These are phyloP conservation scores for Trididemnum clinides DNA, from an alignment of 23 tunicate genomes.

Conservation along the genomic window DNA sequence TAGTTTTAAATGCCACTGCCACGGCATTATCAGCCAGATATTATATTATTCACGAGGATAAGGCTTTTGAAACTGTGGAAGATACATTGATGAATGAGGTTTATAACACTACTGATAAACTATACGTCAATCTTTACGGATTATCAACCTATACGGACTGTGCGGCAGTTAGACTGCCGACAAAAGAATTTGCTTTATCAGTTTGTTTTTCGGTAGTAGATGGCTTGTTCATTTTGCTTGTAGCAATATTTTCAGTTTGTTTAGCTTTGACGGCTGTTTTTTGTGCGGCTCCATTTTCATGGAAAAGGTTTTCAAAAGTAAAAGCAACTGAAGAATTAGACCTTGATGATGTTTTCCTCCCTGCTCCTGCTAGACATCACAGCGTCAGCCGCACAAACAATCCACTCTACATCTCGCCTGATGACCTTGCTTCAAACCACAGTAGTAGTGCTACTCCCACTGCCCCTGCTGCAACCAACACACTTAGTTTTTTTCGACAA, in stretches of 20 bases:
- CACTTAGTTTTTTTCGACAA: slow-evolving; percentile 77
- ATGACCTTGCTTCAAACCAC: slow-evolving; percentile 29
- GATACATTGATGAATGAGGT: background rate
- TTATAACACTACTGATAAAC: background rate
- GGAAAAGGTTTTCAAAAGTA: slow-evolving; percentile 53
- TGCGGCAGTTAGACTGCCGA: slow-evolving; percentile 23
- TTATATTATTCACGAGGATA: background rate
- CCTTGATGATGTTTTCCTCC: slow-evolving; percentile 75
- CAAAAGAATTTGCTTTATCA: slow-evolving; percentile 30
- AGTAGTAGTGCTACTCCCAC: slow-evolving; percentile 56
- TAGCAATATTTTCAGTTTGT: slow-evolving; percentile 38
- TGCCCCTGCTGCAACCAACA: slow-evolving; percentile 76
- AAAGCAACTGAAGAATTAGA: slow-evolving; percentile 37
- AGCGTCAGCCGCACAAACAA: slow-evolving; percentile 76
- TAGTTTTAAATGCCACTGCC: background rate
- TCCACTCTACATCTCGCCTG: slow-evolving; percentile 72
- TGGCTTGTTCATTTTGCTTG: slow-evolving; percentile 61
- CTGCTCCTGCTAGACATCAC: slow-evolving; percentile 22
- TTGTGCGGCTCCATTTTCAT: slow-evolving; percentile 84
- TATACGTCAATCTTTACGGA: background rate
- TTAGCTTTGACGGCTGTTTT: slow-evolving; percentile 57
- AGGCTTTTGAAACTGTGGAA: background rate
- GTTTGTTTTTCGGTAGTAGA: slow-evolving; percentile 59
- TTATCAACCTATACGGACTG: slow-evolving; percentile 36
- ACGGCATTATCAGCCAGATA: too few species aligned